Percentiles rank a stretch among this genome's conserved stretches.
Conservation (phyloP, 2,888 invertebrate genomes). For the Cantharis flavilabris region DNA sequence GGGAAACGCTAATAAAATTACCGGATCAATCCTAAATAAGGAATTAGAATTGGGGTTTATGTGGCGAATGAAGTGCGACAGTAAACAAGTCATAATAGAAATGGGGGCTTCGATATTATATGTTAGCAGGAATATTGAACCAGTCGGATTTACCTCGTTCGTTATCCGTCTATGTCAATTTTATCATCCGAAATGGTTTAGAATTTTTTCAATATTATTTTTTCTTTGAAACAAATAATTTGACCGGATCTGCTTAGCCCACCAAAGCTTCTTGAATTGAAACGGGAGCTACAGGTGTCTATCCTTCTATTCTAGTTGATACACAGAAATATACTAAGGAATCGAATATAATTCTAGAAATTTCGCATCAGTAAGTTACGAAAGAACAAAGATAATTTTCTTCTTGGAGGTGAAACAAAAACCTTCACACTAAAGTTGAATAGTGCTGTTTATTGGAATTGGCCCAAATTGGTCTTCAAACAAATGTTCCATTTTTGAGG, state of each 20-base stretch:
- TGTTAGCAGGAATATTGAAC: not conserved
- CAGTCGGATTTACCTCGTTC: not conserved
- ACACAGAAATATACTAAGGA: no score
- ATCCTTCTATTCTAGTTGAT: no score
- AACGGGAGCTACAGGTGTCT: not conserved
- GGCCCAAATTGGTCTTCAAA: no score
- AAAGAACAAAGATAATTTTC: no score
- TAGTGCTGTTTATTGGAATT: no score
- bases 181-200: not conserved
- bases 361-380: no score
- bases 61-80: not conserved
- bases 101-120: not conserved
- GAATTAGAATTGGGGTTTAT: not conserved
- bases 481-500: no score
- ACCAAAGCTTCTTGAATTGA: not conserved
- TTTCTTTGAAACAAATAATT: not conserved
- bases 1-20: not conserved
- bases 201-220: not conserved
- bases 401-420: no score
- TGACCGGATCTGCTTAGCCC: not conserved
- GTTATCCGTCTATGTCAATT: not conserved
- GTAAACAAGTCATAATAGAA: not conserved
- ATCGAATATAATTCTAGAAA: no score
- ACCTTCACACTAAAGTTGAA: no score
- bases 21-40: not conserved